Evolutionary conservation across 2,888 invertebrate genomes (phyloP), one percentile per base, ranked within the genome.

Genomic region (Pseudoips prasinana): DNA sequence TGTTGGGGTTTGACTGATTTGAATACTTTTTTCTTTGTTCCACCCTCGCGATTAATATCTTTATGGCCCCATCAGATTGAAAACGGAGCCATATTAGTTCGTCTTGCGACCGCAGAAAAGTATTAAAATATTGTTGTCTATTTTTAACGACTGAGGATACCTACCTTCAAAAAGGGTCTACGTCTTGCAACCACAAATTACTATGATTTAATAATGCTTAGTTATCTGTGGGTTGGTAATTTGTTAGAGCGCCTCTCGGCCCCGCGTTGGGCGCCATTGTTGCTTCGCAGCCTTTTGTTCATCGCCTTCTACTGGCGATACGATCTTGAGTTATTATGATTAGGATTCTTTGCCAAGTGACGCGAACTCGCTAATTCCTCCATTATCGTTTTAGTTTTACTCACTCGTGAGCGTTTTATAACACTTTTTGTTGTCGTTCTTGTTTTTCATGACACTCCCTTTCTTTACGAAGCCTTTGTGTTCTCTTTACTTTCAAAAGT

Each of bases 131-230:
- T 68, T 58, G 68, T 38, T 57, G 46, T 46, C 22, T 46, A 55
- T 53, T 63, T 53, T 61, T 53, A 54, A 61, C n/a, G 59, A 53
- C 56, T 53, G 58, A 60, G 53, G 64, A 76, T 79, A 83, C n/a
- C n/a, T 83, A 75, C 73, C 66, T 71, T 62, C 64, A 58, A 59
- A 73, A 76, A 71, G 76, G 77, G 79, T 71, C 70, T 73, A 70
- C 70, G 82, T 76, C 73, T 77, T 77, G 78, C 76, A 71, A 70
- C 81, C 84, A 84, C 85, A 87, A 87, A 88, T 87, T 87, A 84
- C 83, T 86, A 84, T 86, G 87, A 88, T 87, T 88, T 87, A 87
- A 87, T 87, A 88, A 86, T 85, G 84, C 85, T 83, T 85, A 87
- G 86, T 86, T 88, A 88, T 88, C 87, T 86, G 81, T 62, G 80